Evolutionary conservation across 2,888 invertebrate species (phyloP).

Genomic region (Troides oblongomaculatus): DNA sequence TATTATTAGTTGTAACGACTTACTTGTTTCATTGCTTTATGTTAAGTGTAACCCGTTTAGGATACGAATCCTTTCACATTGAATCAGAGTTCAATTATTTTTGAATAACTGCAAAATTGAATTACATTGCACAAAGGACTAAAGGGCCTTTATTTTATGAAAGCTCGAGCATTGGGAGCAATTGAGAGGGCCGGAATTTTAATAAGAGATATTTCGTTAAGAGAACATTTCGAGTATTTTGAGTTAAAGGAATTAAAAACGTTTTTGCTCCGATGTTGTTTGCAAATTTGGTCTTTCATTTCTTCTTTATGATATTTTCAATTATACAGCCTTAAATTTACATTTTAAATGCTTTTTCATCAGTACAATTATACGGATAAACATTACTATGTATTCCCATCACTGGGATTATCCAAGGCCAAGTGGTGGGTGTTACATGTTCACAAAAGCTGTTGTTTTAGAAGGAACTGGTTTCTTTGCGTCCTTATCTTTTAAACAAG

Average conservation of each 20-base stretch:
- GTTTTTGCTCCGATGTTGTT: conserved; percentile 6
- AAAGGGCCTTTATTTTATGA: conserved; percentile 18
- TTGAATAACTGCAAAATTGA: conserved; percentile 15
- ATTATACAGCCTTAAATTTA: not conserved
- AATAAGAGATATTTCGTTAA: conserved; percentile 24
- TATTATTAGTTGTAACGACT: too few species aligned
- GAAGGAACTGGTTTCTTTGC: too few species aligned
- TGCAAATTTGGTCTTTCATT: conserved; percentile 6
- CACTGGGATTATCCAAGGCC: too few species aligned
- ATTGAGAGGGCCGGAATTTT: conserved; percentile 21
- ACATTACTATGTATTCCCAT: too few species aligned
- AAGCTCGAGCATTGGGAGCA: conserved; percentile 12
- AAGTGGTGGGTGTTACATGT: too few species aligned
- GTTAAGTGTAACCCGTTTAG: not conserved
- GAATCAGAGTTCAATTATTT: not conserved
- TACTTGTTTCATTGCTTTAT: too few species aligned
- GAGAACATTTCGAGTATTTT: conserved; percentile 18
- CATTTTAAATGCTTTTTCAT: not conserved
- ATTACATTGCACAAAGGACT: conserved; percentile 13
- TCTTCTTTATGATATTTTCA: conserved; percentile 1
- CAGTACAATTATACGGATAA: too few species aligned
- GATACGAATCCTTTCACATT: not conserved
- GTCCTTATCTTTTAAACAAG: too few species aligned
- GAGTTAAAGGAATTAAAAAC: conserved; percentile 18
- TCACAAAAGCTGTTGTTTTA: too few species aligned